phyloP scores from a whole-genome alignment of 92 coral and sea anemone genomes.

The Epizoanthus ramosus region DNA sequence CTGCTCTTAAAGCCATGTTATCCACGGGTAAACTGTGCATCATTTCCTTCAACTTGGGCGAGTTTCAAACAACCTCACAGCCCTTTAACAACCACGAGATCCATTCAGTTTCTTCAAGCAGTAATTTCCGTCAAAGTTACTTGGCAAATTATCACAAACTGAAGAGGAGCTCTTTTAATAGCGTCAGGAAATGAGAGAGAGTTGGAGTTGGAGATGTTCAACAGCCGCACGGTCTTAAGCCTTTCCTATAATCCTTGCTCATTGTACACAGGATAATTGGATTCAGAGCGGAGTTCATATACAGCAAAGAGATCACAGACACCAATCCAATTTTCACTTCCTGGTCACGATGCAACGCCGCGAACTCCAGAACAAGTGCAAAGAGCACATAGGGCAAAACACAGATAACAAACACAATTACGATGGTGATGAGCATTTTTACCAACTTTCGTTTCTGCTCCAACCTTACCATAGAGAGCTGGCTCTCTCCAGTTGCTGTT shows the following conservation, averaged over 20 bases:
- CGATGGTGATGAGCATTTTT: conserved; percentile 89
- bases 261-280: conserved; percentile 91
- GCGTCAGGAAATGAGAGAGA: background rate
- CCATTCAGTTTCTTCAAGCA: conserved; percentile 8
- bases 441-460: conserved; percentile 95
- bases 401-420: conserved; percentile 86
- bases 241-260: conserved; percentile 96
- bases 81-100: background rate
- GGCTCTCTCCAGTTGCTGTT: conserved; percentile 63
- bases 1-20: conserved; percentile 18
- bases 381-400: conserved; percentile 76
- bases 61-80: background rate
- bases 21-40: background rate
- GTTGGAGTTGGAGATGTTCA: conserved; percentile 31
- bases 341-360: conserved; percentile 42
- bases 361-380: conserved; percentile 78
- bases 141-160: conserved; percentile 29
- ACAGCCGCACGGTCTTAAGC: conserved; percentile 79
- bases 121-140: conserved; percentile 15
- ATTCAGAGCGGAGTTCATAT: conserved; percentile 91
- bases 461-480: conserved; percentile 66
- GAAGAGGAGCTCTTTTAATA: background rate
- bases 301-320: conserved; percentile 76
- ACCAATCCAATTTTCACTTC: conserved; percentile 67
- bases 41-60: background rate